Evolutionary conservation across 1,140 invertebrate genomes (phyloP), one percentile per base, ranked within the genome.

Genomic region (Diprion similis): DNA sequence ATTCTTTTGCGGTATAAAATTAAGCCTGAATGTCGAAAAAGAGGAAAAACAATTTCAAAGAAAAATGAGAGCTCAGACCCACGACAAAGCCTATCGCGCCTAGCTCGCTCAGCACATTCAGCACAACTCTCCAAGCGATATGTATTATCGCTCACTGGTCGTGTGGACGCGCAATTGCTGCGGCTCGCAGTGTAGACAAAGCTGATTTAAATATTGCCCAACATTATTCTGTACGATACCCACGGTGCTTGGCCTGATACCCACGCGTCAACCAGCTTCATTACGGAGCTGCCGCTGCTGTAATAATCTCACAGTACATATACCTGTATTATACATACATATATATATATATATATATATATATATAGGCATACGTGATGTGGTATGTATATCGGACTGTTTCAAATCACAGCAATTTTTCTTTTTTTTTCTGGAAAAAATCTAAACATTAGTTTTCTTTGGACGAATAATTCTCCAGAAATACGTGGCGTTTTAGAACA

Each of bases 241-340:
- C 51, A 59, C 51, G 51, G 51, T 59, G n/a, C 51, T 17, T 59
- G 51, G 51, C 51, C 51, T 17, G n/a, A 59, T 59, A 59, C 51
- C 51, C 51, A 59, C 51, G 51, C 51, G 51, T 17, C 51, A 59
- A 37, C 24, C 24, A 37, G 51, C 6, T 59, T 59, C 51, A 59
- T 59, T 59, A 59, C 51, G n/a, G 51, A 17, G 51, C 51, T 17
- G 51, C 11, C 24, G 24, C 51, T 59, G 51, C n/a, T 59, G 51
- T 59, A 59, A 59, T 59, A 59, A 15, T 17, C 11, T 59, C 9
- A 59, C 24, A 37, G 24, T 37, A n/a, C n/a, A n/a, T n/a, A 37
- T 37, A 37, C 24, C 24, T 37, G 24, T 37, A 37, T 37, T 37
- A 6, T 6, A 37, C 0, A 6, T 37, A 37, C 6, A 6, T 37